Conservation (phyloP, 1,140 invertebrate genomes). For the Oppia nitens region DNA sequence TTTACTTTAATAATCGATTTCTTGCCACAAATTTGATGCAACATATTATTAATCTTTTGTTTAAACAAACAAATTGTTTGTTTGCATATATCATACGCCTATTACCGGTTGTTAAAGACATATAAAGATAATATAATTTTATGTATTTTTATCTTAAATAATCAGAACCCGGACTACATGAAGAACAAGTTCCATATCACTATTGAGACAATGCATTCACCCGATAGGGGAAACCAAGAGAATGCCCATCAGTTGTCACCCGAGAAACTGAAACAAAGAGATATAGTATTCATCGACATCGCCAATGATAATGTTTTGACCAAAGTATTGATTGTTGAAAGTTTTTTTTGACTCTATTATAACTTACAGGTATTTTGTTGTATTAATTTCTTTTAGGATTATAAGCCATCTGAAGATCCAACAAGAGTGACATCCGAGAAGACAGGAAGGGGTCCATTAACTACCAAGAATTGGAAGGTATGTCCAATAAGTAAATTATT, state of each 20-base stretch:
- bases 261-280: conserved; percentile 71
- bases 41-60: no score
- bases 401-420: conserved; percentile 76
- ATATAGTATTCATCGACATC: conserved; percentile 84
- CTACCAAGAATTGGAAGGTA: conserved; percentile 55
- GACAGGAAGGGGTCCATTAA: conserved; percentile 80
- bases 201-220: conserved; percentile 89
- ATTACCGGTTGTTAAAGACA: no score
- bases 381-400: no score
- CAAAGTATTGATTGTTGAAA: conserved; percentile 16
- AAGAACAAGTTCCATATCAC: conserved; percentile 92
- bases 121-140: no score
- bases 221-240: conserved; percentile 66
- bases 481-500: no score
- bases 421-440: conserved; percentile 75
- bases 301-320: conserved; percentile 61
- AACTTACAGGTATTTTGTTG: background rate
- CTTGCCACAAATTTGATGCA: no score
- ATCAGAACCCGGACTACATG: conserved; percentile 99
- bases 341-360: conserved; percentile 63
- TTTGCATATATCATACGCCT: no score
- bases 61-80: no score
- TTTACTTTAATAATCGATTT: no score
- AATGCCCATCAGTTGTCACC: conserved; percentile 72
- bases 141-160: no score